Conservation (phyloP, 2,888 invertebrate genomes). For the Alloscopus bannaensis region DNA sequence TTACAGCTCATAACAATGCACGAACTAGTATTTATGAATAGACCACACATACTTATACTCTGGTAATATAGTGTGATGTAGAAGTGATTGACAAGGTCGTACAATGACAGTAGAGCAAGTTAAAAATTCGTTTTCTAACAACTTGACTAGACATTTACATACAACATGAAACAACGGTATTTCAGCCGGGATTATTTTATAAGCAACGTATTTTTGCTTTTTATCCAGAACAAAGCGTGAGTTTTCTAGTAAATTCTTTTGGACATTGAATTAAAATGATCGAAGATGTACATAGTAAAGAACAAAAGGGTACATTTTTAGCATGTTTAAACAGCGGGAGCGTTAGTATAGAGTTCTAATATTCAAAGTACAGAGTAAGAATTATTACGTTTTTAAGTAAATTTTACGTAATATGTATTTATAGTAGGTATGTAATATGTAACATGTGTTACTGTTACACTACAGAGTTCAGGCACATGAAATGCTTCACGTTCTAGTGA, state of each 20-base stretch:
- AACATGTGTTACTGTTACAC: conserved; percentile 46
- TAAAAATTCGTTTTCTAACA: conserved; percentile 4
- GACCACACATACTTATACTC: background rate
- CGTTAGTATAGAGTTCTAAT: background rate
- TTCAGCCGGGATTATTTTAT: background rate
- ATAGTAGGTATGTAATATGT: conserved; percentile 13
- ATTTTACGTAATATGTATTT: conserved; percentile 1
- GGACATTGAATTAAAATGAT: background rate
- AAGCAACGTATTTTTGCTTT: background rate
- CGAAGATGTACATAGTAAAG: no score
- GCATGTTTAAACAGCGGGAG: background rate
- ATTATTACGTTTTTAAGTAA: background rate
- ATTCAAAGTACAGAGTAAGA: background rate
- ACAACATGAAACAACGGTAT: background rate
- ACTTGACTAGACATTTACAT: conserved; percentile 22
- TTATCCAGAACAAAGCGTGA: background rate
- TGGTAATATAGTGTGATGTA: background rate
- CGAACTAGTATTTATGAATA: background rate
- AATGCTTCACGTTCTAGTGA: conserved; percentile 65
- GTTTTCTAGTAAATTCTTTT: background rate
- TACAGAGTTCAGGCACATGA: conserved; percentile 67
- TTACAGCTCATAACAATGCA: conserved; percentile 1
- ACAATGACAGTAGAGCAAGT: background rate
- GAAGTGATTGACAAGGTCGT: background rate
- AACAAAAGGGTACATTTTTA: no score